A percentile compares a stretch with the other conserved stretches of the same genome.
Evolutionary conservation across 2,113 vertebrate genomes (phyloP).

Genomic region (Cnemophilus loriae): DNA sequence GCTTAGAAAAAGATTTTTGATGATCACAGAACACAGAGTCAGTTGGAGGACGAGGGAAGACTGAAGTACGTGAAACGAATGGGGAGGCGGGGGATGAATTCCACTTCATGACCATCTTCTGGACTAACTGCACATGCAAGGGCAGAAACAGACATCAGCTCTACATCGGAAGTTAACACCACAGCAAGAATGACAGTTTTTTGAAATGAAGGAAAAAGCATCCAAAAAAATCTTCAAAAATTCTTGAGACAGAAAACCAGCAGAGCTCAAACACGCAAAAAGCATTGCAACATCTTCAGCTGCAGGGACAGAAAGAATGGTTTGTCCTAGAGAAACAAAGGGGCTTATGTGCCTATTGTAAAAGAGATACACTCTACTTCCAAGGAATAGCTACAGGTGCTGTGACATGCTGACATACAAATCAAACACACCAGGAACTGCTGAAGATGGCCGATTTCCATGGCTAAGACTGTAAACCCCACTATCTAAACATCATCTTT

Average conservation of each 20-base stretch:
- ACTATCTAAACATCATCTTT: background rate
- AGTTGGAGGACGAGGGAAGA: background rate
- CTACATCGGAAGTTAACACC: background rate
- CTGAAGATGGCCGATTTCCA: background rate
- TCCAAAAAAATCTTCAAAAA: background rate
- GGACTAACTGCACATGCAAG: background rate
- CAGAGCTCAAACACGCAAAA: background rate
- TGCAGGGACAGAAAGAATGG: background rate
- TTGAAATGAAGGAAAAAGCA: background rate
- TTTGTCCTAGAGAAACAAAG: background rate
- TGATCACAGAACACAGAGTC: background rate
- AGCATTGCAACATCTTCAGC: background rate
- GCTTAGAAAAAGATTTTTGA: background rate
- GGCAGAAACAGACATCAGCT: background rate
- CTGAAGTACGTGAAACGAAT: background rate
- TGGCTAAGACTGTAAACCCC: background rate
- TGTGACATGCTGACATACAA: background rate
- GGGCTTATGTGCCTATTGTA: background rate
- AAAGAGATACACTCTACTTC: background rate
- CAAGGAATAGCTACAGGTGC: background rate
- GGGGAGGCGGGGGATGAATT: rapidly evolving
- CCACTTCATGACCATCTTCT: background rate
- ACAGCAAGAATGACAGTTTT: background rate
- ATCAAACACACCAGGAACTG: background rate
- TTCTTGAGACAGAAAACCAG: background rate